These are phyloP conservation scores for Poicephalus gulielmi DNA, from an alignment of 2,113 vertebrate genomes.

Conservation along the genomic window DNA sequence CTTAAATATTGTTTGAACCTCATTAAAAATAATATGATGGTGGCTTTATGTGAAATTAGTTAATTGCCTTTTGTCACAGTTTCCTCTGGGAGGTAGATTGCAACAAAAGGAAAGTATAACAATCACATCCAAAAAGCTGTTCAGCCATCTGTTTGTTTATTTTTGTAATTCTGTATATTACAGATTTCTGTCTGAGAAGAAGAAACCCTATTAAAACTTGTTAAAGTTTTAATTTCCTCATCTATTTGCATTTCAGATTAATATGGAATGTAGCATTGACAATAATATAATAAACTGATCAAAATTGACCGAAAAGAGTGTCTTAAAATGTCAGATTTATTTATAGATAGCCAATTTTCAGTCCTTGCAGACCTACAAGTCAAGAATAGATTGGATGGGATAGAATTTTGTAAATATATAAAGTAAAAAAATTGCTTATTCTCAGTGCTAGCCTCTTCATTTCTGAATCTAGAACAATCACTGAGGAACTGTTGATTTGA, in stretches of 20 bases:
- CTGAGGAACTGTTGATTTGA: not conserved
- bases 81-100: not conserved
- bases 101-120: constrained; percentile 2
- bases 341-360: constrained; percentile 22
- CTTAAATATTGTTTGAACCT: not conserved
- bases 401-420: constrained; percentile 10
- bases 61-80: constrained; percentile 8
- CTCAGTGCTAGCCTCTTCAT: not conserved
- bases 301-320: not conserved
- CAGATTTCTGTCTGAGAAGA: not conserved
- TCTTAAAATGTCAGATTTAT: constrained; percentile 21
- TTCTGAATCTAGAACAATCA: constrained; percentile 17
- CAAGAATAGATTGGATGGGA: not conserved
- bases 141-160: constrained; percentile 24
- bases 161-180: not conserved
- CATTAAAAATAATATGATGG: not conserved
- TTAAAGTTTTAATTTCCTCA: not conserved
- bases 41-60: not conserved
- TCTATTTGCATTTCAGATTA: constrained; percentile 21
- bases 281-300: not conserved
- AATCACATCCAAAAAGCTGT: not conserved
- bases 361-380: not conserved
- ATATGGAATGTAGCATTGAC: not conserved
- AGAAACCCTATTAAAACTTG: not conserved
- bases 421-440: constrained; percentile 20